These are phyloP conservation scores for Euthynnus affinis DNA, from an alignment of 2,797 vertebrate genomes.

Conservation along the genomic window DNA sequence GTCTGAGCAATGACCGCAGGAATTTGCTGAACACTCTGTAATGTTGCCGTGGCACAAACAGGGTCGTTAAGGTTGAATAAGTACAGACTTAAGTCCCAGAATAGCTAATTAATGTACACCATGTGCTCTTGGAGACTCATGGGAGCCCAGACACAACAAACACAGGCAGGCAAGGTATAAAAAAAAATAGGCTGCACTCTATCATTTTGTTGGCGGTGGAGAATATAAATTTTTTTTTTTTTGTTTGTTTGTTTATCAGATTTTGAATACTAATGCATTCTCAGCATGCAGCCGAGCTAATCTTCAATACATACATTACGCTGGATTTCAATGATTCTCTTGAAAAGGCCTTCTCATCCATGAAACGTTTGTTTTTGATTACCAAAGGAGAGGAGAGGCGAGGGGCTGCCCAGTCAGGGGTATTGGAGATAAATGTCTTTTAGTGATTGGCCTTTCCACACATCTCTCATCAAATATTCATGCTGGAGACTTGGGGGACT, in stretches of 20 bases:
- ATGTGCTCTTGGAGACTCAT: conserved; percentile 24
- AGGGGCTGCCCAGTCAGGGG: conserved; percentile 77
- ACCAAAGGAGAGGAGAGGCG: conserved; percentile 40
- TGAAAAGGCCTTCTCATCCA: conserved; percentile 53
- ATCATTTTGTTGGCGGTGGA: conserved; percentile 6
- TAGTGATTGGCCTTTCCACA: conserved; percentile 79
- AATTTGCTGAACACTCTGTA: conserved; percentile 60
- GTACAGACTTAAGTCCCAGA: conserved; percentile 55
- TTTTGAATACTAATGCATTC: conserved; percentile 32
- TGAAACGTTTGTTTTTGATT: conserved; percentile 72
- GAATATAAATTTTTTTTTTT: conserved; percentile 10
- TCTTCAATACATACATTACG: conserved; percentile 45
- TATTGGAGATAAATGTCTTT: conserved; percentile 87
- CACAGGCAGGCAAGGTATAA: not conserved
- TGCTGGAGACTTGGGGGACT: conserved; percentile 82
- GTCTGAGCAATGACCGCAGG: conserved; percentile 53
- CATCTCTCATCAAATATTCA: conserved; percentile 90
- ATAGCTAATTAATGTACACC: conserved; percentile 62
- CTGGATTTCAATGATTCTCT: conserved; percentile 33
- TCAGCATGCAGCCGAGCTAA: conserved; percentile 36
- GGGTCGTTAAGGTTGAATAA: conserved; percentile 63
- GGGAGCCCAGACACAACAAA: conserved; percentile 46
- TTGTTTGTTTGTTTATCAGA: conserved; percentile 18
- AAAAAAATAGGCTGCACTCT: conserved; percentile 15
- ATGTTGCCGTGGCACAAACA: conserved; percentile 52